These are phyloP conservation scores for Passerina amoena DNA, from an alignment of 2,113 vertebrate species.

Conservation along the genomic window DNA sequence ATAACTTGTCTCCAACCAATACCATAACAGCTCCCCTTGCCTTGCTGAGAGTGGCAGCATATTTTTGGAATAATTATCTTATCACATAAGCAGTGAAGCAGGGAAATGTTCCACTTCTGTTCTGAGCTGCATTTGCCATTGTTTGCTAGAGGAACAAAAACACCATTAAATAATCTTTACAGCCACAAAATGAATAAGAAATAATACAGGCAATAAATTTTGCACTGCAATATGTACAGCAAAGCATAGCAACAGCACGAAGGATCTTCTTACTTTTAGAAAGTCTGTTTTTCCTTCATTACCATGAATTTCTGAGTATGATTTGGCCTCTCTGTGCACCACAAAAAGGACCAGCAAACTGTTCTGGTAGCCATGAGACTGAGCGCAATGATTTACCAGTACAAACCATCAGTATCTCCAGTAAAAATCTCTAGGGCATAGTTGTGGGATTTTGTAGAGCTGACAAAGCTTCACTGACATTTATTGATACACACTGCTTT, in stretches of 20 bases:
- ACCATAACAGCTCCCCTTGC: background rate
- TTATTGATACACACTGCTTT: background rate
- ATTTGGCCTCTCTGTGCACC: background rate
- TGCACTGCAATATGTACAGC: background rate
- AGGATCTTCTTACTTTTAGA: background rate
- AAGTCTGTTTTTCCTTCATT: background rate
- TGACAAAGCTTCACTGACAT: background rate
- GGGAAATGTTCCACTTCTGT: background rate
- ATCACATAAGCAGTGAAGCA: background rate
- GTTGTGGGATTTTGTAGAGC: background rate
- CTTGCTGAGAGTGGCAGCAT: background rate
- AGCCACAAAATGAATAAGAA: background rate
- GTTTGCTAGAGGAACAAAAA: background rate
- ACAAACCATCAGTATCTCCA: background rate
- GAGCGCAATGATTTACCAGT: background rate
- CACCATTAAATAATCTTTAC: slow-evolving; percentile 1
- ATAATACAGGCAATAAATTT: background rate
- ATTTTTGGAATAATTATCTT: slow-evolving; percentile 26
- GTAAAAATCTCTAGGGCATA: background rate
- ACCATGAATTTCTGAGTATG: background rate
- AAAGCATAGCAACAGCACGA: background rate
- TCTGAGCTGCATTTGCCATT: slow-evolving; percentile 9
- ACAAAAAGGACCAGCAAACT: background rate
- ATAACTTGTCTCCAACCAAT: background rate
- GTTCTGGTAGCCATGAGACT: background rate